Conservation (phyloP, 92 coral and sea anemone genomes). For the Phenganax stokvisi region DNA sequence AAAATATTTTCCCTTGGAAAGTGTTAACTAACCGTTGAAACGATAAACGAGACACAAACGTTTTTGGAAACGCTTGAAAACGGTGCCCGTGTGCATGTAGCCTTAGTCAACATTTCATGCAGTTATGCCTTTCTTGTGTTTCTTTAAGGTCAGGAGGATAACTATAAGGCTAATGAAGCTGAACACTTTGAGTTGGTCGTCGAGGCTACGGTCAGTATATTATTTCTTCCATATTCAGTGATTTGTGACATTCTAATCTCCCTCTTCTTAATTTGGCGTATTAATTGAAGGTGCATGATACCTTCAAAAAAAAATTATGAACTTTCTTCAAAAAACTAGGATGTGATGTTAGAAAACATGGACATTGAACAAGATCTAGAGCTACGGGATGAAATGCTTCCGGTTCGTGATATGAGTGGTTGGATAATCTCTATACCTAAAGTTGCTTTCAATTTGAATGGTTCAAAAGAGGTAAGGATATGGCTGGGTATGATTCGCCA, state of each 20-base stretch:
- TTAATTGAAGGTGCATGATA: too few species aligned
- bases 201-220: constrained; percentile 60
- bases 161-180: constrained; percentile 49
- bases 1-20: too few species aligned
- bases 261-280: too few species aligned
- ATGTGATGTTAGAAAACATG: constrained; percentile 12
- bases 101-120: not conserved
- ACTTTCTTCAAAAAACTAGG: not conserved
- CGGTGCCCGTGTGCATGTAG: too few species aligned
- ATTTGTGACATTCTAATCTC: not conserved
- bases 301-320: not conserved
- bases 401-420: constrained; percentile 73
- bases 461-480: constrained; percentile 31
- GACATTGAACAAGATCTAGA: constrained; percentile 36
- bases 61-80: too few species aligned
- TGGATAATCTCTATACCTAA: constrained; percentile 91
- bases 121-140: not conserved
- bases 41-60: too few species aligned
- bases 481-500: too few species aligned
- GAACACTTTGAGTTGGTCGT: constrained; percentile 70
- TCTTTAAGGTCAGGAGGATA: constrained; percentile 52
- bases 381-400: not conserved
- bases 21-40: too few species aligned
- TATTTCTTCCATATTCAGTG: not conserved
- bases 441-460: constrained; percentile 39